Evolutionary conservation across 92 coral and sea anemone genomes (phyloP).

Genomic region (Pocillopora meandrina): DNA sequence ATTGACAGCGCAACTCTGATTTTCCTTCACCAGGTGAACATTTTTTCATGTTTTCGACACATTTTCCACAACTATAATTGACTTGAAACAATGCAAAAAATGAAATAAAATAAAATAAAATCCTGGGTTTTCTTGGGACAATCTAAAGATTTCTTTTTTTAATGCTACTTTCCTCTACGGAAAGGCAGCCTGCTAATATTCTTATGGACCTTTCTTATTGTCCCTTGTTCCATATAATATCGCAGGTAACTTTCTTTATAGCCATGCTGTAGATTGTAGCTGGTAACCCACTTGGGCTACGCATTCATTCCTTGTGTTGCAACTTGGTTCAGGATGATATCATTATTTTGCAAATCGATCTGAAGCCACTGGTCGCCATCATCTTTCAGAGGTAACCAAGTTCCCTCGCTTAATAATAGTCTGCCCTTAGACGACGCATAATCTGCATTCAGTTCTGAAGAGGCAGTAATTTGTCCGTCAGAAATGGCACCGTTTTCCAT

Average conservation of each 20-base stretch:
- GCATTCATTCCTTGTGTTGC: slow-evolving; percentile 32
- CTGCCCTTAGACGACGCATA: not conserved
- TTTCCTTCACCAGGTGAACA: too few species aligned
- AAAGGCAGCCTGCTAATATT: too few species aligned
- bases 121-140: too few species aligned
- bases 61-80: too few species aligned
- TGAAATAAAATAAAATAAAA: too few species aligned
- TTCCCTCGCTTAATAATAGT: slow-evolving; percentile 12
- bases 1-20: too few species aligned
- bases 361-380: slow-evolving; percentile 52
- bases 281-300: slow-evolving; percentile 16
- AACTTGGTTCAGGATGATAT: slow-evolving; percentile 18
- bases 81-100: too few species aligned
- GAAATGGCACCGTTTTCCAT: not conserved
- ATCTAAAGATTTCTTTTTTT: too few species aligned
- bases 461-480: not conserved
- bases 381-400: slow-evolving; percentile 35
- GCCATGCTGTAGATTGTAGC: slow-evolving; percentile 41
- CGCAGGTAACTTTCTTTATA: slow-evolving; percentile 19
- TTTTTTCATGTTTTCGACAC: too few species aligned
- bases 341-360: slow-evolving; percentile 35
- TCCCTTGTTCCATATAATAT: slow-evolving; percentile 30
- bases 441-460: not conserved
- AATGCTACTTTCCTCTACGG: too few species aligned
- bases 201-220: not conserved